Evolutionary conservation across 2,797 vertebrate genomes (phyloP), one percentile per base, ranked within the genome.

Genomic region (Thunnus albacares): DNA sequence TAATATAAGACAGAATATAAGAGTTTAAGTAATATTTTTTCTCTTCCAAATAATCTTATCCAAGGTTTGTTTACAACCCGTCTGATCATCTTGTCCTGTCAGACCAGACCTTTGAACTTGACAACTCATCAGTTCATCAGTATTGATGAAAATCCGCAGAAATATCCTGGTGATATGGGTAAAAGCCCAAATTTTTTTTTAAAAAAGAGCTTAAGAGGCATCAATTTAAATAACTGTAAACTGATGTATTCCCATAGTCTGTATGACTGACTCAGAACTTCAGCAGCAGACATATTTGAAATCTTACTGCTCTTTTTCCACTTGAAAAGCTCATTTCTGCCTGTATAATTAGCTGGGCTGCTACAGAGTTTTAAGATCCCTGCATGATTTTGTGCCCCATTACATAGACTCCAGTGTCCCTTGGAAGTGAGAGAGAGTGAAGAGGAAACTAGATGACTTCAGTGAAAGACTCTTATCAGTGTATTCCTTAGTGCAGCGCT

Each of bases 401-500:
- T 92, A 89, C 79, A 83, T 90, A 85, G 93, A 88, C 83, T 79
- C 68, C 79, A 15, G 53, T 68, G 77, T 91, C 82, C 77, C 82
- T 59, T 51, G 61, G 80, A 80, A 76, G 66, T 11, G 14, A 30
- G 70, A 71, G 60, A 33, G 28, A 60, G 55, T 6, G 61, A 68
- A 75, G 47, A 38, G 64, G 58, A 58, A 77, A 75, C 69, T 68
- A 41, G 61, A 64, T 26, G 84, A 79, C 74, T 71, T 72, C 66
- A 72, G 74, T 87, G 77, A 92, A 87, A 91, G 81, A 71, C 74
- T 82, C 85, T 89, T 90, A 91, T 92, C 82, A 71, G 82, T 69
- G 82, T 51, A 53, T 90, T 93, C 84, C 85, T 90, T 92, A 92
- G 87, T 73, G 80, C 75, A 17, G 66, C 61, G 88, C 92, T 90